phyloP scores from a whole-genome alignment of 2,797 vertebrate species.

The Antennarius maculatus region DNA sequence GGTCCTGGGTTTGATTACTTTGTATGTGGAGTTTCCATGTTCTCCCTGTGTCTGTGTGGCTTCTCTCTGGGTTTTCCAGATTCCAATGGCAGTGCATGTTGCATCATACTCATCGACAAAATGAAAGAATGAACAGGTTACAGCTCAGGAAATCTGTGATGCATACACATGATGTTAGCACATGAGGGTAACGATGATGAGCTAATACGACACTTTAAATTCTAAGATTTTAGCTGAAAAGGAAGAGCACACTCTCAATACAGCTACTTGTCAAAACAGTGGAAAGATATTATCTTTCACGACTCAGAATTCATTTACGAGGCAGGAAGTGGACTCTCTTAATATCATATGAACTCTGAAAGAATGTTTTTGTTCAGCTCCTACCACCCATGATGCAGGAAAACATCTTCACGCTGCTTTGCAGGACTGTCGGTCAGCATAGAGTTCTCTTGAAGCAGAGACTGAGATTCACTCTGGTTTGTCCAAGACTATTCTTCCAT shows the following conservation, averaged over 20 bases:
- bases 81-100: too few species aligned
- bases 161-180: too few species aligned
- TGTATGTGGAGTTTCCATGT: too few species aligned
- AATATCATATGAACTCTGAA: constrained; percentile 8
- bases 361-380: constrained; percentile 10
- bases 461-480: constrained; percentile 61
- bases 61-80: too few species aligned
- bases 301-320: neutral
- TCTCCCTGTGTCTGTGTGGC: too few species aligned
- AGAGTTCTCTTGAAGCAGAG: constrained; percentile 41
- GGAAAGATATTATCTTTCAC: neutral
- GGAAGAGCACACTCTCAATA: neutral
- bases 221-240: constrained; percentile 7
- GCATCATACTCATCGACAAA: too few species aligned
- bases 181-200: neutral
- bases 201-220: neutral
- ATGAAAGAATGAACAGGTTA: too few species aligned
- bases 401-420: constrained; percentile 17
- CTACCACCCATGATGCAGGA: constrained; percentile 33
- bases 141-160: too few species aligned
- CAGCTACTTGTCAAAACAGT: neutral
- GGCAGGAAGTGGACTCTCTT: constrained; percentile 2
- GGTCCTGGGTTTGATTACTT: too few species aligned
- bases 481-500: constrained; percentile 75
- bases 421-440: constrained; percentile 25